Evolutionary conservation across 2,113 vertebrate genomes (phyloP), one percentile per base, ranked within the genome.

Genomic region (Amazona guildingii): DNA sequence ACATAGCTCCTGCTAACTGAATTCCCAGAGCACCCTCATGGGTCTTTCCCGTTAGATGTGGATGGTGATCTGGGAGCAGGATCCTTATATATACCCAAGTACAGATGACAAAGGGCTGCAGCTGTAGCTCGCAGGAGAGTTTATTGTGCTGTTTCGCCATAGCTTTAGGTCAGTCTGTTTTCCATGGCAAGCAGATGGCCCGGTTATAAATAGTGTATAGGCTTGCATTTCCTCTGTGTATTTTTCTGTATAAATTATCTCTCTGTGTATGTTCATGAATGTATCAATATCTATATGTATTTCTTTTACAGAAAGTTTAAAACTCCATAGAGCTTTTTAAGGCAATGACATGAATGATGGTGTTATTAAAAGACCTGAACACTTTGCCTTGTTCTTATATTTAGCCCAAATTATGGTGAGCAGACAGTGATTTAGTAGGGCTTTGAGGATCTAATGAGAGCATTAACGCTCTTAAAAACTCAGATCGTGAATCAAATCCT

Each of bases 401-500:
- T 83, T 78, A 59, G 62, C 33, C 52, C 61, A 75, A 75, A 78
- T 49, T 82, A 72, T 0, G 0, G 6, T 57, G 62, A 92, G 41
- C 9, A 4, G 69, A 64, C 61, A 51, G 24, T 61, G 67, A 89
- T 88, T 89, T 89, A 83, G 41, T 63, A 72, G 62, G 35, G 35
- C 81, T 94, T 66, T 84, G 37, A 63, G 54, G 41, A 55, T 37
- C 43, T 83, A 72, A 91, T 66, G 39, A 91, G 37, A 76, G 19
- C n/a, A 69, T 79, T 89, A 91, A 14, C n/a, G 64, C 16, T 67
- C 75, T 88, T 91, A 59, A 93, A 95, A 94, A 83, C 59, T 92
- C 62, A 77, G 59, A 80, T 77, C 17, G 11, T 90, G 82, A 92
- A 86, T 86, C 87, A 95, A 95, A 86, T 93, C 64, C 33, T 94